Conservation (phyloP, 2,888 invertebrate species). For the Chorisops tibialis region DNA sequence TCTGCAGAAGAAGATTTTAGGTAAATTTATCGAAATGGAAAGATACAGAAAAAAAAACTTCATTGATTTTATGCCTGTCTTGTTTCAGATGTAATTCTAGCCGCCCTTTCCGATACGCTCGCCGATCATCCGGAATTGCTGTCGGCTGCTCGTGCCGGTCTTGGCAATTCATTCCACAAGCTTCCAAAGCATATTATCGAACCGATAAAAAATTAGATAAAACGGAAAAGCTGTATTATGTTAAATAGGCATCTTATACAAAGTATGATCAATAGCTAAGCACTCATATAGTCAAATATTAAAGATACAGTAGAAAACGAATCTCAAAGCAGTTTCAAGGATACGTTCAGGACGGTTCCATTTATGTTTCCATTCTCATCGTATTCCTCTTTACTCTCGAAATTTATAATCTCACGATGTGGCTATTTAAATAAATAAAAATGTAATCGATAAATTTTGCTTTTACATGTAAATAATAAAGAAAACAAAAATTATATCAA, state of each 20-base stretch:
- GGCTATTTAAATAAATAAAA: too few species aligned
- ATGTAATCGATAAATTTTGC: too few species aligned
- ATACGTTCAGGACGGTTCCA: too few species aligned
- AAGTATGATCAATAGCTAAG: neutral
- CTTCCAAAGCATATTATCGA: constrained; percentile 43
- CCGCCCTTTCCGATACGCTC: constrained; percentile 69
- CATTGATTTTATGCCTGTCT: constrained; percentile 1
- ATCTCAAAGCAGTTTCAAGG: too few species aligned
- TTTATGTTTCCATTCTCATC: too few species aligned
- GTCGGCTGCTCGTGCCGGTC: constrained; percentile 56
- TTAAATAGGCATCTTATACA: neutral
- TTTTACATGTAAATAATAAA: too few species aligned
- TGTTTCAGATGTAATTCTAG: constrained; percentile 67
- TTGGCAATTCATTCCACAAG: constrained; percentile 50
- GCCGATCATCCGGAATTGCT: constrained; percentile 69
- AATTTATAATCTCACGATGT: too few species aligned
- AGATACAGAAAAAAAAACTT: neutral
- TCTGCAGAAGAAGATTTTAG: constrained; percentile 74
- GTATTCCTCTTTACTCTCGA: too few species aligned
- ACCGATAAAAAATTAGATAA: constrained; percentile 31
- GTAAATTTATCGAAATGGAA: constrained; percentile 49
- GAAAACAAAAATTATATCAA: too few species aligned
- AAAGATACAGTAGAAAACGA: too few species aligned
- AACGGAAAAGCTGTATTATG: neutral
- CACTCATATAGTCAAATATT: too few species aligned